Base-by-base conservation (phyloP, 2,888 invertebrate genomes). In the Meiosimyza platycephala region DNA sequence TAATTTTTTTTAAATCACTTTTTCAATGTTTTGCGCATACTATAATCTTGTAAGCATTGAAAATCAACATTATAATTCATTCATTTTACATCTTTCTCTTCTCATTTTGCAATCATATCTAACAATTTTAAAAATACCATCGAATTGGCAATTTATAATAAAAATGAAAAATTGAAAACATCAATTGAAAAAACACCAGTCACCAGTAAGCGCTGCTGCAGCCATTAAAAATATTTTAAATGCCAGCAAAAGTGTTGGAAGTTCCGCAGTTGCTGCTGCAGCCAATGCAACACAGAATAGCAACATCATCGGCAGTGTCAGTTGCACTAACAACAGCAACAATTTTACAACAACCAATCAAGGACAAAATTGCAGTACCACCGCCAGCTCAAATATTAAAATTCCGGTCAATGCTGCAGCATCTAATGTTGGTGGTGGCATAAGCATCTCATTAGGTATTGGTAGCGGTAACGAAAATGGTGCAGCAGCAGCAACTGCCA, bases 201-300 rank as follows among this genome's bases (percentile, higher is more conserved):
- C 85, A 72, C 82, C 85, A 63, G 84, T 84, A 62, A 85, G 84
- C 72, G 84, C 84, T 72, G 85, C 84, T 65, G 83, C 84, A 66
- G 84, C 84, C 65, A 84, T 84, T 70, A 84, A 84, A 78, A 85
- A 79, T 74, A 84, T 84, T 73, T 79, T 84, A 73, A 84, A 84
- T 80, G 84, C 84, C 74, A 85, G 85, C 33, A 84, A 84, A 79
- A 84, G 76, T 80, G 84, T 85, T 59, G 84, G 84, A 47, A 79
- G 72, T 66, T 71, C 76, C 70, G 77, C 78, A 40, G 72, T 72
- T 13, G 59, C 73, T 47, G 73, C 63, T 50, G 72, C 71, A 9
- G 22, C 48, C 13, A 67, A 57, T 22, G 40, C 70, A 62, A 72
- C 74, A 12, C 55, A 73, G 12, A 51, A 67, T 48, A 40, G 18